phyloP scores from a whole-genome alignment of 2,113 vertebrate species.

The Petromus typicus region DNA sequence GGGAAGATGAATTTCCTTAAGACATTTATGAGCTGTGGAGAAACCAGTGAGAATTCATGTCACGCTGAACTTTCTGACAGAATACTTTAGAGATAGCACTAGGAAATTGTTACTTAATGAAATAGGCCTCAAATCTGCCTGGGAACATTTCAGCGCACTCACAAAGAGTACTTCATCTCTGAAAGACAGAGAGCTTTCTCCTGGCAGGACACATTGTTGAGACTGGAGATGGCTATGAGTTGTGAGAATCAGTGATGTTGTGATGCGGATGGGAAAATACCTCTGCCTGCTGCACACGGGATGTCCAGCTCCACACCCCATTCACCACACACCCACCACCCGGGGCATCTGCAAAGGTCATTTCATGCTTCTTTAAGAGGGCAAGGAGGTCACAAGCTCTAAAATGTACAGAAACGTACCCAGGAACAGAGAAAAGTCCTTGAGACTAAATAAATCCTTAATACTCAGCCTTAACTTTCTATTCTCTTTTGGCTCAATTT shows the following conservation, averaged over 20 bases:
- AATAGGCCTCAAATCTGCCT: background rate
- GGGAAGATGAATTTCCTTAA: background rate
- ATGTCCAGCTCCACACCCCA: background rate
- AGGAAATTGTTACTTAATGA: background rate
- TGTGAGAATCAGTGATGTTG: background rate
- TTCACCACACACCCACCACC: rapidly evolving
- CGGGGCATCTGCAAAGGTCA: background rate
- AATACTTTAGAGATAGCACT: background rate
- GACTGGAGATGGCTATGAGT: background rate
- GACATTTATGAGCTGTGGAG: background rate
- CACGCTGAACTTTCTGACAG: background rate
- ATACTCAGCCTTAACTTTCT: slow-evolving; percentile 33
- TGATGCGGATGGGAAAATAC: background rate
- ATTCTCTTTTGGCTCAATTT: slow-evolving; percentile 53
- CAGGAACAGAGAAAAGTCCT: background rate
- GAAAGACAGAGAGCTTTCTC: background rate
- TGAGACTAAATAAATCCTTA: slow-evolving; percentile 27
- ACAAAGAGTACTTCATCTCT: background rate
- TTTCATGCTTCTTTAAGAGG: background rate
- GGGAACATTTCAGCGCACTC: background rate
- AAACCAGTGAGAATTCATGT: background rate
- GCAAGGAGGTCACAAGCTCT: background rate
- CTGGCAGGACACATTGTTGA: background rate
- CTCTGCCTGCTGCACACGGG: rapidly evolving
- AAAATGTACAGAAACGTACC: background rate